These are phyloP conservation scores for Ascaphus truei DNA, from an alignment of 2,113 vertebrate genomes.

Conservation along the genomic window DNA sequence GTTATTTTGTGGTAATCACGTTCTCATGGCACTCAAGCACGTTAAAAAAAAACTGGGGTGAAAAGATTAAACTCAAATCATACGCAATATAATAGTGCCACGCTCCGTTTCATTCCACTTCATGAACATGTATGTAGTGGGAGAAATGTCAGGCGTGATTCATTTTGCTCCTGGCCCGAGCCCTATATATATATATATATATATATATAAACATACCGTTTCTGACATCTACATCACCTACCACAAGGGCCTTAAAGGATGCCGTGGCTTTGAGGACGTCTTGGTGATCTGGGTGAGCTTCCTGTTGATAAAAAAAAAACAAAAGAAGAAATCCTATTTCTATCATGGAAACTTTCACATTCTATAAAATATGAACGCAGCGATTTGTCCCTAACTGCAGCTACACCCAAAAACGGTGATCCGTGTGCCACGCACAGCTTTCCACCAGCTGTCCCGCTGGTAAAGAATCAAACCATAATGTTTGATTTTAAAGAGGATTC, in stretches of 20 bases:
- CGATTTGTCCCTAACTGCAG: no score
- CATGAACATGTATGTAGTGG: not conserved
- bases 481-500: no score
- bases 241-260: constrained; percentile 89
- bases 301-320: constrained; percentile 60
- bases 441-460: no score
- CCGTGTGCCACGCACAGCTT: no score
- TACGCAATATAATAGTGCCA: not conserved
- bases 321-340: not conserved
- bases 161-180: constrained; percentile 22
- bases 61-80: not conserved
- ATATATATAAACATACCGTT: not conserved
- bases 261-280: constrained; percentile 81
- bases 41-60: not conserved
- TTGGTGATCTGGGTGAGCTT: constrained; percentile 88
- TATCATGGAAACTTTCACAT: no score
- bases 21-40: no score
- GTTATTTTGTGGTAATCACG: no score
- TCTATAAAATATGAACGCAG: no score
- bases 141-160: constrained; percentile 46
- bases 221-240: constrained; percentile 57
- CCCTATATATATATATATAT: constrained; percentile 1
- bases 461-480: no score
- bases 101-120: not conserved
- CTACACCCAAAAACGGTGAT: no score